Evolutionary conservation across 2,888 invertebrate genomes (phyloP).

Genomic region (Drosophila demipolita): DNA sequence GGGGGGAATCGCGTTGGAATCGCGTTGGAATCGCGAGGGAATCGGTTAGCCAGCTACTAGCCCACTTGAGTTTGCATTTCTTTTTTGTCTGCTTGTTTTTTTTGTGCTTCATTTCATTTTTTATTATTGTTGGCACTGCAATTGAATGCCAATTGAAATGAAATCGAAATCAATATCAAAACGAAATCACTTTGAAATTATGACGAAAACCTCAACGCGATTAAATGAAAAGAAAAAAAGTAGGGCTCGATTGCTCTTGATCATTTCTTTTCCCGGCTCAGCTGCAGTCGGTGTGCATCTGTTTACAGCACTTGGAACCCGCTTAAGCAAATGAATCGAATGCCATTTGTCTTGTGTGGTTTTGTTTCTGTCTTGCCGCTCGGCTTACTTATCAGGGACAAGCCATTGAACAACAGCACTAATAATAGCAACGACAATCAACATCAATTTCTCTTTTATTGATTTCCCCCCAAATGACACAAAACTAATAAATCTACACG

Average conservation of each 20-base stretch:
- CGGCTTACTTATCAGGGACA: slow-evolving; percentile 69
- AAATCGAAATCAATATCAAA: slow-evolving; percentile 54
- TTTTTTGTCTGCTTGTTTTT: slow-evolving; percentile 38
- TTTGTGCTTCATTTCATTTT: not conserved
- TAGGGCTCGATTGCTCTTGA: slow-evolving; percentile 32
- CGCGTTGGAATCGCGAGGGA: not conserved
- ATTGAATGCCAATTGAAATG: slow-evolving; percentile 69
- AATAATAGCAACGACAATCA: slow-evolving; percentile 30
- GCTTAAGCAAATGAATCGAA: slow-evolving; percentile 47
- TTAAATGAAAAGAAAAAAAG: slow-evolving; percentile 21
- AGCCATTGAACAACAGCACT: slow-evolving; percentile 17
- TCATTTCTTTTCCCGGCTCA: slow-evolving; percentile 2
- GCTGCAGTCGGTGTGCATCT: slow-evolving; percentile 3
- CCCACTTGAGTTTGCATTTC: slow-evolving; percentile 65
- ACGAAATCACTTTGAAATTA: slow-evolving; percentile 46
- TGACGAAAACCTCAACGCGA: slow-evolving; percentile 30
- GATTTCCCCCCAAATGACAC: slow-evolving; percentile 24
- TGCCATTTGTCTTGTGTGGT: slow-evolving; percentile 35
- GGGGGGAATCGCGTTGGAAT: slow-evolving; percentile 3
- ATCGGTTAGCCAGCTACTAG: slow-evolving; percentile 8
- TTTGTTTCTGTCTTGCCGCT: slow-evolving; percentile 4
- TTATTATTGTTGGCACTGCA: slow-evolving; percentile 59
- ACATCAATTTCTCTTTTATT: slow-evolving; percentile 69
- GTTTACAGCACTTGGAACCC: slow-evolving; percentile 17
- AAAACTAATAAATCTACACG: slow-evolving; percentile 64